A percentile compares a stretch with the other conserved stretches of the same genome.
Evolutionary conservation across 2,113 vertebrate species (phyloP).

Genomic region (Callospermophilus lateralis): DNA sequence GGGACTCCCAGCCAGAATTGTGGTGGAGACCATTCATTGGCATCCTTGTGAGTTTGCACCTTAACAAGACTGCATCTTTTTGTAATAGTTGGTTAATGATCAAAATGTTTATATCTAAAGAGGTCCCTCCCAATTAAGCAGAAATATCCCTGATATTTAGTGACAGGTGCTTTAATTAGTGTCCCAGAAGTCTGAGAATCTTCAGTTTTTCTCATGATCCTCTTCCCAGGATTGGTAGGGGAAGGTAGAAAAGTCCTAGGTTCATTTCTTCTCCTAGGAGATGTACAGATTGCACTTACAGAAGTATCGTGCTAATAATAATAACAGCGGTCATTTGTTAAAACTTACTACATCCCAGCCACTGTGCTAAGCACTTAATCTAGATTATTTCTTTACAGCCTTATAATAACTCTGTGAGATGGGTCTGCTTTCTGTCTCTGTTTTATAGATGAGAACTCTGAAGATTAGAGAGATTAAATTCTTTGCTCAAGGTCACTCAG

Average conservation of each 20-base stretch:
- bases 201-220: neutral
- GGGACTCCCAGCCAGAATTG: neutral
- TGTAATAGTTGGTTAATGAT: neutral
- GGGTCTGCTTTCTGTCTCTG: neutral
- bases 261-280: neutral
- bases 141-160: neutral
- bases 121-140: neutral
- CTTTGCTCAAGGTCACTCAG: neutral
- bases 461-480: neutral
- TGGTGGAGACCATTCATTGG: neutral
- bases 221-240: neutral
- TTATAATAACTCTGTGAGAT: neutral
- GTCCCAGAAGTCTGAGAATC: neutral
- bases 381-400: neutral
- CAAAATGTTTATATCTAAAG: neutral
- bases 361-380: neutral
- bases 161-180: neutral
- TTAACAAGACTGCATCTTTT: neutral
- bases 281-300: neutral
- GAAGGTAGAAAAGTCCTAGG: neutral
- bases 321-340: neutral
- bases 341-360: neutral
- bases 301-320: neutral
- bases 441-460: neutral
- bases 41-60: neutral